Conservation (phyloP, 2,888 invertebrate genomes). For the Pteria penguin region DNA sequence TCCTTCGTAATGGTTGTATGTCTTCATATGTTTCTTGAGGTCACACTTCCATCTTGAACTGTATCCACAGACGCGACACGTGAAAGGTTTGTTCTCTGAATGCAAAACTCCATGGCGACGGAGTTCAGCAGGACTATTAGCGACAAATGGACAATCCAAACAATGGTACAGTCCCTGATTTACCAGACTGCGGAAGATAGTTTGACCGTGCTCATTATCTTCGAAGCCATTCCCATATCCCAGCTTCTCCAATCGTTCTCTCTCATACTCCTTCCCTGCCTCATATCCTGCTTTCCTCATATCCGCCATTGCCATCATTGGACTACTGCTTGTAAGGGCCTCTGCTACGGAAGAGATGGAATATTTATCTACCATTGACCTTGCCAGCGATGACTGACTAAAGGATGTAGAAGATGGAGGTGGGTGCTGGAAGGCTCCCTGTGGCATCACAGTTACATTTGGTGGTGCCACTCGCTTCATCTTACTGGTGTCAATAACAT, state of each 20-base stretch:
- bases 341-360: constrained; percentile 20
- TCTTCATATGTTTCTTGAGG: constrained; percentile 77
- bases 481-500: constrained; percentile 77
- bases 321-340: constrained; percentile 18
- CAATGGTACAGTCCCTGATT: constrained; percentile 71
- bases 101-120: constrained; percentile 76
- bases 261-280: constrained; percentile 20
- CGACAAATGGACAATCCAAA: constrained; percentile 75
- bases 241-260: background rate
- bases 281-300: constrained; percentile 19
- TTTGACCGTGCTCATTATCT: constrained; percentile 33
- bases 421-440: constrained; percentile 55
- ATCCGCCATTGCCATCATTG: constrained; percentile 17
- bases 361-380: background rate
- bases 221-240: background rate
- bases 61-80: constrained; percentile 76
- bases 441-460: constrained; percentile 73
- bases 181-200: constrained; percentile 63
- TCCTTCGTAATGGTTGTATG: constrained; percentile 69
- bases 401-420: constrained; percentile 12
- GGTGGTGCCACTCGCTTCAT: constrained; percentile 69
- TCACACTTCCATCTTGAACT: constrained; percentile 79
- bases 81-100: constrained; percentile 77
- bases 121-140: constrained; percentile 76
- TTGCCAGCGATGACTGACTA: background rate